Conservation (phyloP, 2,888 invertebrate species). For the Plebejus melissa region DNA sequence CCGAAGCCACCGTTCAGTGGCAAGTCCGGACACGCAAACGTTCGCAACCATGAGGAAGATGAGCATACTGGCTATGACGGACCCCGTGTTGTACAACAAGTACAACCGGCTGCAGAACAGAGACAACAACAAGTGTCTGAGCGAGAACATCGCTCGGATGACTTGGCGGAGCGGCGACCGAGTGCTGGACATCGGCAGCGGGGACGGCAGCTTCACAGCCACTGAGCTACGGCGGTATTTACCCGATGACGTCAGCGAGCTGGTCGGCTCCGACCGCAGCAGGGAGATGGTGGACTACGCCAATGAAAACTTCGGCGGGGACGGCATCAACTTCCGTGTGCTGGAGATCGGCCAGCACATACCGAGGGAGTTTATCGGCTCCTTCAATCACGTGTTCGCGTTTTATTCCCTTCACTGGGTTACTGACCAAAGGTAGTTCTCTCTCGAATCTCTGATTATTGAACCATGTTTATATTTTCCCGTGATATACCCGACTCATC, state of each 20-base stretch:
- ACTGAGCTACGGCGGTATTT: conserved; percentile 6
- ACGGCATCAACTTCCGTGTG: background rate
- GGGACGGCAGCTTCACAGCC: conserved; percentile 23
- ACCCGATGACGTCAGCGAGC: background rate
- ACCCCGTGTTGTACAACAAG: conserved; percentile 20
- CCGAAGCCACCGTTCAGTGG: background rate
- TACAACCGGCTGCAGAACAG: conserved; percentile 12
- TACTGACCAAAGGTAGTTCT: conserved; percentile 8
- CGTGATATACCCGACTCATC: too few species aligned
- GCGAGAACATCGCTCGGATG: background rate
- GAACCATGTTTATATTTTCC: too few species aligned
- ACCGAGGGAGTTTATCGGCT: background rate
- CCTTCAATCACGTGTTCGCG: conserved; percentile 8
- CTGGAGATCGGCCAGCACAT: background rate
- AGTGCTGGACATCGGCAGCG: conserved; percentile 19
- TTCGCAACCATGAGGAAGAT: conserved; percentile 15
- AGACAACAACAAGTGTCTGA: conserved; percentile 17
- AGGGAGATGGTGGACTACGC: conserved; percentile 19
- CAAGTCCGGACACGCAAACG: background rate
- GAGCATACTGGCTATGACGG: background rate
- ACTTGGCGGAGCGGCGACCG: background rate
- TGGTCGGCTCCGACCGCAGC: conserved; percentile 20
- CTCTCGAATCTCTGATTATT: too few species aligned
- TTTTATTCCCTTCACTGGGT: conserved; percentile 6
- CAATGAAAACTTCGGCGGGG: background rate